phyloP scores from a whole-genome alignment of 2,888 invertebrate species.

The Hetaerina titia region DNA sequence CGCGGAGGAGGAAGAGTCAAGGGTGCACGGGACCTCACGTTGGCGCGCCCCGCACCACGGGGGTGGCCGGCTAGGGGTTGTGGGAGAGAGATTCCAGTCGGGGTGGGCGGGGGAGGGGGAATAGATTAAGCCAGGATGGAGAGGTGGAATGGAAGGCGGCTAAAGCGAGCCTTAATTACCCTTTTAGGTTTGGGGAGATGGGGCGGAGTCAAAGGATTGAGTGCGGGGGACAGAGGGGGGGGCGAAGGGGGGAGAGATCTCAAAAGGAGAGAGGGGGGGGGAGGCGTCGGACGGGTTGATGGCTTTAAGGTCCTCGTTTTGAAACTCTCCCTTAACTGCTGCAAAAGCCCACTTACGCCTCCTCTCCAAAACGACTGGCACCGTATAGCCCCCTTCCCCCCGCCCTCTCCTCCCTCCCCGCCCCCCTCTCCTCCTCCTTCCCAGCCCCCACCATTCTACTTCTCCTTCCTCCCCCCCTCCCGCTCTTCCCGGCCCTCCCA shows the following conservation, averaged over 20 bases:
- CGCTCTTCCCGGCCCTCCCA: too few relatives aligned
- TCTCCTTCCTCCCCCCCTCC: background rate
- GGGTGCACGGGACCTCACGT: background rate
- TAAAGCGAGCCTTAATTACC: conserved; percentile 20
- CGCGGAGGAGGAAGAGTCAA: background rate
- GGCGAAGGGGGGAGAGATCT: background rate
- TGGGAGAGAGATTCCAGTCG: background rate
- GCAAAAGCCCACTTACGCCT: conserved; percentile 20
- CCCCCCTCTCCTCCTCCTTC: background rate
- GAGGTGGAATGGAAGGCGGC: background rate
- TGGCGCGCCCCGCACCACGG: too few relatives aligned
- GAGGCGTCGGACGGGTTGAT: background rate
- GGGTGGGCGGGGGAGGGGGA: background rate
- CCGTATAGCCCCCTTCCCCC: background rate
- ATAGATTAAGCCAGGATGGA: background rate
- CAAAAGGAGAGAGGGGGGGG: background rate
- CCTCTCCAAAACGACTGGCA: background rate
- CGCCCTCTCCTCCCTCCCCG: background rate
- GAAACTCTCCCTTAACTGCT: conserved; percentile 41
- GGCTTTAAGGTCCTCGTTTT: background rate
- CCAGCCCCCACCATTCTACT: background rate
- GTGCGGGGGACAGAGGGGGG: background rate
- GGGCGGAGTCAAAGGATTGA: background rate
- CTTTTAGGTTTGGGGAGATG: background rate
- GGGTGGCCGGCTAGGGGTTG: background rate